phyloP scores from a whole-genome alignment of 2,888 invertebrate species.

The Rugalucina vietnamica region DNA sequence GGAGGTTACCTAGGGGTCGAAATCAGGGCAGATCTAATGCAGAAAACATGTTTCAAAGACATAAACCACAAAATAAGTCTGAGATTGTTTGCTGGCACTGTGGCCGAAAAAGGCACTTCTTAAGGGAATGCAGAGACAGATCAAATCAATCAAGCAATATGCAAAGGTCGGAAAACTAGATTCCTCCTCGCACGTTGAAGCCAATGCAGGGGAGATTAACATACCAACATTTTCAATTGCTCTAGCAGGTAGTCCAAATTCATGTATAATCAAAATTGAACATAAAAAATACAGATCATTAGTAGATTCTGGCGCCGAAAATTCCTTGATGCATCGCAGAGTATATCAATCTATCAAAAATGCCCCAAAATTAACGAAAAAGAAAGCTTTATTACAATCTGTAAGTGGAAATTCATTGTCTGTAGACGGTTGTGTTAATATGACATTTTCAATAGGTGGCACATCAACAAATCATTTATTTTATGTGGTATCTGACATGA shows the following conservation, averaged over 20 bases:
- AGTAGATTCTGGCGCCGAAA: conserved; percentile 36
- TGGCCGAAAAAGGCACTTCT: no score
- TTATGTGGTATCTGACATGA: conserved; percentile 24
- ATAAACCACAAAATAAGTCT: no score
- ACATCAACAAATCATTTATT: conserved; percentile 20
- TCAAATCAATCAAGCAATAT: no score
- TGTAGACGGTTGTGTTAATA: conserved; percentile 21
- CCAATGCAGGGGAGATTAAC: no score
- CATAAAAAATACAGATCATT: conserved; percentile 32
- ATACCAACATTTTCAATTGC: no score
- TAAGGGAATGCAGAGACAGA: no score
- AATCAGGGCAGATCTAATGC: no score
- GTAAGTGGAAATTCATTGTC: conserved; percentile 13
- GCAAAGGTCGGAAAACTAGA: no score
- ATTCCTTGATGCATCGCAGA: conserved; percentile 30
- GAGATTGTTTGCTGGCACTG: no score
- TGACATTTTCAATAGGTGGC: conserved; percentile 22
- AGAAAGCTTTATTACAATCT: conserved; percentile 21
- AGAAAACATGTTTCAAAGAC: no score
- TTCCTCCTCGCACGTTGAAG: no score
- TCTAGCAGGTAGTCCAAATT: conserved; percentile 42
- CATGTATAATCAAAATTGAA: conserved; percentile 30
- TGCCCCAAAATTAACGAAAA: conserved; percentile 22
- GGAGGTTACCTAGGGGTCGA: no score
- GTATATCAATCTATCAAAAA: conserved; percentile 28